These are phyloP conservation scores for Anastatus disparis DNA, from an alignment of 1,140 invertebrate species.

Conservation along the genomic window DNA sequence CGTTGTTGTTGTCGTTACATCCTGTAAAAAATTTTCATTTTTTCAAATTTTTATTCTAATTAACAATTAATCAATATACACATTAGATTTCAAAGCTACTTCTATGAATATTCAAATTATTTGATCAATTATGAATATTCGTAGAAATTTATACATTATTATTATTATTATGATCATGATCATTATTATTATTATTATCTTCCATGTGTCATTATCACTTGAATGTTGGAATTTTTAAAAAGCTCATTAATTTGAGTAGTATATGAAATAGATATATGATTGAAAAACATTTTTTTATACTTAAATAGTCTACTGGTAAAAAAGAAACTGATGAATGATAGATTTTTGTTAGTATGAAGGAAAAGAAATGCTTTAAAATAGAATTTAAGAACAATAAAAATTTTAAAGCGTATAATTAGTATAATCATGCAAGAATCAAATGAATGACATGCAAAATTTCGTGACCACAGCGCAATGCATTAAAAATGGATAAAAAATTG, in stretches of 20 bases:
- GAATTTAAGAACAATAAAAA: neutral
- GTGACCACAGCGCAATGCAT: constrained; percentile 30
- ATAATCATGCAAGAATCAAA: constrained; percentile 22
- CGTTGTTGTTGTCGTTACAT: neutral
- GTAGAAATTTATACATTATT: neutral
- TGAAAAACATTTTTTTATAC: neutral
- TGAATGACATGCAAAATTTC: constrained; percentile 29
- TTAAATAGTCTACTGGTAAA: neutral
- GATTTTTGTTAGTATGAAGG: constrained; percentile 2
- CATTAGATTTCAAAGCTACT: neutral
- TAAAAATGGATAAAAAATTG: constrained; percentile 51
- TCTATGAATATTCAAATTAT: neutral
- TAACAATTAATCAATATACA: no score
- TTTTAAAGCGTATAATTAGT: constrained; percentile 17
- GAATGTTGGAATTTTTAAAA: neutral
- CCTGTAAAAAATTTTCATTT: constrained; percentile 34
- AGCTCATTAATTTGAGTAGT: neutral
- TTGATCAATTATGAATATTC: neutral
- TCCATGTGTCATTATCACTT: neutral
- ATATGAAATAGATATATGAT: neutral
- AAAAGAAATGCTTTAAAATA: neutral
- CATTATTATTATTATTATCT: no score
- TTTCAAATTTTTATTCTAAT: no score
- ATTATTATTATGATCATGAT: neutral
- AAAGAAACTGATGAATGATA: neutral